Evolutionary conservation across 1,140 invertebrate genomes (phyloP).

Genomic region (Eufriesea mexicana): DNA sequence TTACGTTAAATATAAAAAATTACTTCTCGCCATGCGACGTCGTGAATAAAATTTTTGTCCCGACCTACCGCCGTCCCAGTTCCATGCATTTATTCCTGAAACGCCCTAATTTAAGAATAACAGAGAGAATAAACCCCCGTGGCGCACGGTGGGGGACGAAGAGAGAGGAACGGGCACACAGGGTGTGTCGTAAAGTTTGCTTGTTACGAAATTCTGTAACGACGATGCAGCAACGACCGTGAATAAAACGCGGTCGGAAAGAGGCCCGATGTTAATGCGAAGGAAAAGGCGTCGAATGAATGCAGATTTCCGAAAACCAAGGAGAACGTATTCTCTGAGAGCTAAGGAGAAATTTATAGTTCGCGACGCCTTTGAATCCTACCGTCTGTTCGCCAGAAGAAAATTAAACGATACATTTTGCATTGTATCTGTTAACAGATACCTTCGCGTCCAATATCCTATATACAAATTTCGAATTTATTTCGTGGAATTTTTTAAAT

Average conservation of each 20-base stretch:
- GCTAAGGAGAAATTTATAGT: too few relatives aligned
- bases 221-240: not conserved
- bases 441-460: too few relatives aligned
- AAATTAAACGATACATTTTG: too few relatives aligned
- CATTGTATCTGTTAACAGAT: too few relatives aligned
- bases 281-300: constrained; percentile 2
- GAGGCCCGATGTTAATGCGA: constrained; percentile 1
- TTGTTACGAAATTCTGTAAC: constrained; percentile 38
- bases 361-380: too few relatives aligned
- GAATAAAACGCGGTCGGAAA: constrained; percentile 37
- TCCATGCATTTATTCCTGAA: constrained; percentile 33
- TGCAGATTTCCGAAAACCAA: not conserved
- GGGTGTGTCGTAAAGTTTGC: constrained; percentile 37
- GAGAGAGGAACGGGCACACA: not conserved
- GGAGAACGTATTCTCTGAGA: too few relatives aligned
- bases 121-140: constrained; percentile 30
- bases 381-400: too few relatives aligned
- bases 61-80: constrained; percentile 20
- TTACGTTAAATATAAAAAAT: not conserved
- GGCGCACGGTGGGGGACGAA: not conserved
- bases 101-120: constrained; percentile 38
- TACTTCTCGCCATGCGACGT: not conserved
- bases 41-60: constrained; percentile 32
- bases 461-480: too few relatives aligned
- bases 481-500: too few relatives aligned